These are phyloP conservation scores for Chloropsis cyanopogon DNA, from an alignment of 2,113 vertebrate species.

Conservation along the genomic window DNA sequence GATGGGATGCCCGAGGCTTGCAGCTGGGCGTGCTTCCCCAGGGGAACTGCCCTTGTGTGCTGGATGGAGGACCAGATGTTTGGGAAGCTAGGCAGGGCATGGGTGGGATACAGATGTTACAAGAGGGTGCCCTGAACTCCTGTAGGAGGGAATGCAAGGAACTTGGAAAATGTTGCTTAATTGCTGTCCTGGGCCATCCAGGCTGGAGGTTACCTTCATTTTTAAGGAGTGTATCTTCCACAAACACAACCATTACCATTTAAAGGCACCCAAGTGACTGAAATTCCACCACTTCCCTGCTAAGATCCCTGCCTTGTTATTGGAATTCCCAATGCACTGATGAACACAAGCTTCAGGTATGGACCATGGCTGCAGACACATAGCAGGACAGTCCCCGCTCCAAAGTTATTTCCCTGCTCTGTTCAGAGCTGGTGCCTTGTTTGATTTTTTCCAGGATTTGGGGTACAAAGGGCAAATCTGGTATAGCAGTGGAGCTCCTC, in stretches of 20 bases:
- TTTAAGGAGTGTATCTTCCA: constrained; percentile 53
- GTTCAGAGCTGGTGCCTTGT: neutral
- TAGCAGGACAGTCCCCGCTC: neutral
- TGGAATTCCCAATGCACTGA: accelerated
- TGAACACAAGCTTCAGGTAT: neutral
- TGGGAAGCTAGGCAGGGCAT: constrained; percentile 30
- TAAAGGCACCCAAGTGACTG: neutral
- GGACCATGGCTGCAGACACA: neutral
- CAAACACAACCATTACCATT: constrained; percentile 12
- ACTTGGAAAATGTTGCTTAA: constrained; percentile 47
- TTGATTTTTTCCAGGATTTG: neutral
- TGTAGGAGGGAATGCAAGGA: constrained; percentile 47
- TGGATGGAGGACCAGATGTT: constrained; percentile 9
- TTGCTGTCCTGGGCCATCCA: neutral
- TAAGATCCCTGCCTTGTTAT: neutral
- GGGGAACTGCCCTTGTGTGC: neutral
- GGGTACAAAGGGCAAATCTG: neutral
- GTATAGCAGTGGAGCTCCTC: neutral
- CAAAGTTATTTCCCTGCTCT: neutral
- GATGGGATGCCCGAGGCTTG: neutral
- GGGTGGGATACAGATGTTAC: constrained; percentile 48
- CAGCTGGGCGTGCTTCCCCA: constrained; percentile 4
- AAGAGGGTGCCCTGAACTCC: constrained; percentile 23
- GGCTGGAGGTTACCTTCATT: constrained; percentile 24
- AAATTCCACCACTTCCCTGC: neutral